Conservation (phyloP, 2,113 vertebrate species). For the Gopherus flavomarginatus region DNA sequence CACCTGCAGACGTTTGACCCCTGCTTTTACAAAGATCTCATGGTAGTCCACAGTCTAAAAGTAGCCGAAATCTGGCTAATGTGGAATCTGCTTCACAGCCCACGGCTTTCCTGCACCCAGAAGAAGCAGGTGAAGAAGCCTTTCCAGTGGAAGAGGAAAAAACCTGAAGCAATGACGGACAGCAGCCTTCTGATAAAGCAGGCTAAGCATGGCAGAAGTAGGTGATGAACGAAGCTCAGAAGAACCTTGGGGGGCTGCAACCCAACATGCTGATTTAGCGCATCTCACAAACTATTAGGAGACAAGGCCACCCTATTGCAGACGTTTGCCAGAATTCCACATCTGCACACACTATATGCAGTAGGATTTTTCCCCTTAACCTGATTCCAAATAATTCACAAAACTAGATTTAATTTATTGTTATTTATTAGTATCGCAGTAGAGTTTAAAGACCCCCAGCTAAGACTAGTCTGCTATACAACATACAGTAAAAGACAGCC, state of each 20-base stretch:
- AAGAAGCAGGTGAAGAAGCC: constrained; percentile 76
- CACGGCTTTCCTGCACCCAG: constrained; percentile 85
- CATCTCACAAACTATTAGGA: not conserved
- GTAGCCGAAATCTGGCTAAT: constrained; percentile 97
- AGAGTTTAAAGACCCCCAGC: not conserved
- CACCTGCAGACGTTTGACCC: constrained; percentile 94
- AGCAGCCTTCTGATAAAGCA: not conserved
- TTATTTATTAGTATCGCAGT: constrained; percentile 65
- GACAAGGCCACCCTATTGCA: not conserved
- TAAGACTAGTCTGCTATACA: not conserved
- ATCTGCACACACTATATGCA: not conserved
- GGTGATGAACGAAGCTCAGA: not conserved
- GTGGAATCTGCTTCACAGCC: constrained; percentile 94
- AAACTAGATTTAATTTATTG: constrained; percentile 61
- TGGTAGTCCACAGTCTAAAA: constrained; percentile 95
- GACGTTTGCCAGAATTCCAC: not conserved
- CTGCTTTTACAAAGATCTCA: constrained; percentile 95
- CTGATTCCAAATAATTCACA: not conserved
- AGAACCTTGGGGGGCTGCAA: not conserved
- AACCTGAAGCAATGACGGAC: not conserved
- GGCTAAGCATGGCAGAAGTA: not conserved
- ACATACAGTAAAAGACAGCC: not conserved
- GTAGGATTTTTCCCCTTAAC: not conserved
- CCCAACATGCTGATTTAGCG: not conserved
- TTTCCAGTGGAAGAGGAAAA: constrained; percentile 73